Evolutionary conservation across 2,888 invertebrate species (phyloP).

Genomic region (Protonemura montana): DNA sequence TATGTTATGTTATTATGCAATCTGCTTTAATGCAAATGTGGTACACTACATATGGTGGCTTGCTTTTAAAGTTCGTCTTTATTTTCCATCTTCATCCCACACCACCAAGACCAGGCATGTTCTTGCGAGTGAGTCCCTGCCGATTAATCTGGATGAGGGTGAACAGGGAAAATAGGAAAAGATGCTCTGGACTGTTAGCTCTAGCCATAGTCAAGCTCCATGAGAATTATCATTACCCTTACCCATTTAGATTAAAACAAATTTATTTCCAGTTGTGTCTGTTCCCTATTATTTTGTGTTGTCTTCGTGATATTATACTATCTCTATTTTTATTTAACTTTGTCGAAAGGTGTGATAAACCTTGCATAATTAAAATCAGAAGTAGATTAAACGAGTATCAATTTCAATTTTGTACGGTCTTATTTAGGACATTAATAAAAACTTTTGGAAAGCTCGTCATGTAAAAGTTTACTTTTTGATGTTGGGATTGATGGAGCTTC

Average conservation of each 20-base stretch:
- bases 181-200: constrained; percentile 12
- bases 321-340: not conserved
- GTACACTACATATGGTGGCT: not conserved
- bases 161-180: not conserved
- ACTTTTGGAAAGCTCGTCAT: constrained; percentile 47
- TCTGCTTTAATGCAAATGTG: constrained; percentile 43
- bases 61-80: not conserved
- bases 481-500: not conserved
- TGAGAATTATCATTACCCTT: constrained; percentile 7
- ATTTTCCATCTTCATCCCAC: not conserved
- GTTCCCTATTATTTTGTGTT: constrained; percentile 56
- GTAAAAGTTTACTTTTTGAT: constrained; percentile 30
- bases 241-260: constrained; percentile 37
- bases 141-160: not conserved
- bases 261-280: constrained; percentile 44
- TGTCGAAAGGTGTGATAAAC: constrained; percentile 3
- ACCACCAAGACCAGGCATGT: not conserved
- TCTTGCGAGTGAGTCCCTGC: not conserved
- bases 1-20: constrained; percentile 39
- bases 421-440: constrained; percentile 51
- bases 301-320: constrained; percentile 62
- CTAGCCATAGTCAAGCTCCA: not conserved
- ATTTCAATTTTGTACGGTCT: constrained; percentile 51
- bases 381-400: constrained; percentile 45
- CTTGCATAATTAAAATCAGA: constrained; percentile 15